Evolutionary conservation across 2,113 vertebrate genomes (phyloP).

Genomic region (Tetrax tetrax): DNA sequence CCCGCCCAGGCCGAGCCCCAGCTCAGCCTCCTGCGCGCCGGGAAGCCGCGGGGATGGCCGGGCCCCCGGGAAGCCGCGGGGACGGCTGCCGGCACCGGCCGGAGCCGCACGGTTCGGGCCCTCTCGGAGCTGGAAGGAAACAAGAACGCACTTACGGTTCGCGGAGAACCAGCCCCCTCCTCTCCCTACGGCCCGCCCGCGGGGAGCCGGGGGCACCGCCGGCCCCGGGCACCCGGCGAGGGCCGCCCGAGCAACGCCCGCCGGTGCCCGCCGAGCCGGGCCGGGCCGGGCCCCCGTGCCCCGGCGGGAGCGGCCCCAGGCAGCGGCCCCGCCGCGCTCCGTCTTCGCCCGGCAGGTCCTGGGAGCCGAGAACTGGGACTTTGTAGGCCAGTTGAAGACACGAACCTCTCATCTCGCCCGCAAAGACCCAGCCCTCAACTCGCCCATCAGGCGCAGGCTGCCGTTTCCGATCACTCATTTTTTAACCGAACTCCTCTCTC

Average conservation of each 20-base stretch:
- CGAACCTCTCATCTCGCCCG: conserved; percentile 95
- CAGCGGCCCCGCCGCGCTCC: neutral
- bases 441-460: conserved; percentile 63
- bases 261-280: neutral
- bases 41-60: neutral
- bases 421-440: conserved; percentile 94
- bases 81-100: neutral
- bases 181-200: neutral
- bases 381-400: conserved; percentile 97
- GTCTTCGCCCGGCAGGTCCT: conserved; percentile 49
- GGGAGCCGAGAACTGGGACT: conserved; percentile 96
- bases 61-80: neutral
- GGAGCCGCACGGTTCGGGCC: neutral
- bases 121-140: neutral
- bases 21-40: neutral
- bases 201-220: neutral
- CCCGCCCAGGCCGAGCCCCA: neutral
- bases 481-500: neutral
- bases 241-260: neutral
- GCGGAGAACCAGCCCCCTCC: neutral
- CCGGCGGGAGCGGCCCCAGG: neutral
- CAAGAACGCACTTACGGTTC: neutral
- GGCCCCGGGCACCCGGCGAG: neutral
- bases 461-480: no score
- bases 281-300: neutral